phyloP scores from a whole-genome alignment of 2,113 vertebrate genomes.

The Oreamnos americanus region DNA sequence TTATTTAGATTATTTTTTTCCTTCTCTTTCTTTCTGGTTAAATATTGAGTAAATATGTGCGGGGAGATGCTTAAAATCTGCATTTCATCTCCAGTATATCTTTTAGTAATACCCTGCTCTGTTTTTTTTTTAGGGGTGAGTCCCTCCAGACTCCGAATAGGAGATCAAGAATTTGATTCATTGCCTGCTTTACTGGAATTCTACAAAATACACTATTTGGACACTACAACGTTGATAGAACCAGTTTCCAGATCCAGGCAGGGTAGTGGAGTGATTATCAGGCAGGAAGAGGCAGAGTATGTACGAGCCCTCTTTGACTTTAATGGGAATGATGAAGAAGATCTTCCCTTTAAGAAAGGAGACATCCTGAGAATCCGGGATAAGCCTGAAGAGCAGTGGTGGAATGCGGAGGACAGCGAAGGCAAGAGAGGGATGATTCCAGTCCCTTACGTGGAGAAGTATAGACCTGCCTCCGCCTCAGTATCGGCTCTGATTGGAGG shows the following conservation, averaged over 20 bases:
- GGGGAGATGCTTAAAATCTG: constrained; percentile 23
- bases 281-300: constrained; percentile 91
- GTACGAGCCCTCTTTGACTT: constrained; percentile 98
- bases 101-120: constrained; percentile 70
- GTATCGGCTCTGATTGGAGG: constrained; percentile 86
- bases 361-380: constrained; percentile 95
- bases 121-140: constrained; percentile 83
- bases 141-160: constrained; percentile 93
- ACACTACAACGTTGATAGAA: constrained; percentile 99
- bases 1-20: neutral
- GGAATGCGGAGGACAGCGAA: constrained; percentile 96
- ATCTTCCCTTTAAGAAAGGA: constrained; percentile 98
- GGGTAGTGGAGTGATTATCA: constrained; percentile 86
- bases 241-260: constrained; percentile 94
- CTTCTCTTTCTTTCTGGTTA: neutral
- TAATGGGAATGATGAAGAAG: constrained; percentile 98
- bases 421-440: constrained; percentile 98
- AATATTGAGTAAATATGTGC: neutral
- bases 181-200: constrained; percentile 97
- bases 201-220: constrained; percentile 99
- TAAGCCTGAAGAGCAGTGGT: constrained; percentile 99
- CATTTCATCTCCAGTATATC: neutral
- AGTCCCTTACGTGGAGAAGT: constrained; percentile 98
- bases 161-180: constrained; percentile 98
- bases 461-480: constrained; percentile 90